Base-by-base conservation (phyloP, 2,113 vertebrate genomes). In the Cyanistes caeruleus region DNA sequence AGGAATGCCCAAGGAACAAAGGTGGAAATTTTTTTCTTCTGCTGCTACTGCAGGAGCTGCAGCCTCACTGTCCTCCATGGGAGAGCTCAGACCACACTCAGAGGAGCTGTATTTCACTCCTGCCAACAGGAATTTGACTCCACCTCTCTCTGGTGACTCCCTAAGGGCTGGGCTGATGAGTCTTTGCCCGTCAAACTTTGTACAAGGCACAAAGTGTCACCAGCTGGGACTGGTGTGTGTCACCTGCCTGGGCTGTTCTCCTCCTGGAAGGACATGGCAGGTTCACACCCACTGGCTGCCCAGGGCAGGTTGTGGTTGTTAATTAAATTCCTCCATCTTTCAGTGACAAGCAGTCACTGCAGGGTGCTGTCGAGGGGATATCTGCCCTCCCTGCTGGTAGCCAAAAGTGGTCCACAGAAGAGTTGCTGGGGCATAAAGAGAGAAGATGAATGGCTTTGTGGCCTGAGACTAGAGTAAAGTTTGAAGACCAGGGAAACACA, bases 311-410 rank as follows among this genome's bases (percentile, higher is more conserved):
- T 2, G 1, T 80, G 51, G 10, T 13, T 87, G n/a, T 35, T 77
- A 28, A 35, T 72, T 10, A 44, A 78, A 63, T 59, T 59, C 16
- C 39, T 67, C 43, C 55, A 24, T 22, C 24, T 12, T 31, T 88
- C 75, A 69, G n/a, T n/a, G n/a, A n/a, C 35, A 62, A 51, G 28
- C 0, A 0, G 24, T 44, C 8, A 3, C 15, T 76, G 44, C 3
- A 2, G 28, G 18, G 12, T 65, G 25, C 4, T 30, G 20, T 39
- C 44, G 4, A 3, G 44, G 37, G 18, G 2, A 17, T 22, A 46
- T 51, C 7, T 59, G 22, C 31, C 21, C 18, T 90, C 58, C 49
- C 22, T 80, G 25, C 43, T 52, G n/a, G 20, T 49, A 59, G 46
- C 12, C 70, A 74, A 21, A 83, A 15, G 49, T 69, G 37, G 13